These are phyloP conservation scores for Drosophila incognita DNA, from an alignment of 2,888 invertebrate species.

Conservation along the genomic window DNA sequence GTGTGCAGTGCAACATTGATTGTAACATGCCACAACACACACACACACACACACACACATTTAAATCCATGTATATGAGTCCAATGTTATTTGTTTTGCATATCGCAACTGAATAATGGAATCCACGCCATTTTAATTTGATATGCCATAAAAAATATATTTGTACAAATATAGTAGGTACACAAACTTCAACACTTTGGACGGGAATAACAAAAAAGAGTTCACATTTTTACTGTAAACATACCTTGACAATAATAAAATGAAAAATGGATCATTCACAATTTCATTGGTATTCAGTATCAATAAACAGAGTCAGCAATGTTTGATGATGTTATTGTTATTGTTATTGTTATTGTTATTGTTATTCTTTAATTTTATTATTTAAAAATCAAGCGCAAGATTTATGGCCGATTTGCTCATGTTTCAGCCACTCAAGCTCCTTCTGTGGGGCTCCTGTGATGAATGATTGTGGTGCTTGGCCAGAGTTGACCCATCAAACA, in stretches of 20 bases:
- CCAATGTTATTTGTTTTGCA: conserved; percentile 27
- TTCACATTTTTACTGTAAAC: neutral
- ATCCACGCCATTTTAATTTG: conserved; percentile 50
- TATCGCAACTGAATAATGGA: conserved; percentile 22
- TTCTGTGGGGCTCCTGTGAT: conserved; percentile 19
- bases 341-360: neutral
- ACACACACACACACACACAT: no score
- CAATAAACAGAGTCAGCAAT: conserved; percentile 7
- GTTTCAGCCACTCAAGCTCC: neutral
- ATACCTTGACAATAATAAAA: conserved; percentile 4
- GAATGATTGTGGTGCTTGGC: conserved; percentile 53
- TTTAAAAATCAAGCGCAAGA: conserved; percentile 20
- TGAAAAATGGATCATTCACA: conserved; percentile 2
- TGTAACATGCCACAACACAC: neutral
- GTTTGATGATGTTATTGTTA: neutral
- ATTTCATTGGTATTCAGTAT: conserved; percentile 60
- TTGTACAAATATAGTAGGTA: neutral
- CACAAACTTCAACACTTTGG: neutral
- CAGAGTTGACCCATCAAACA: conserved; percentile 35
- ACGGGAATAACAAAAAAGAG: neutral
- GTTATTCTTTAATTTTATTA: conserved; percentile 3
- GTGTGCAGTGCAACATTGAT: neutral
- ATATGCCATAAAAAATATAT: neutral
- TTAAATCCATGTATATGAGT: neutral
- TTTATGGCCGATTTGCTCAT: conserved; percentile 19